These are phyloP conservation scores for Craseonycteris thonglongyai DNA, from an alignment of 2,113 vertebrate species.

Conservation along the genomic window DNA sequence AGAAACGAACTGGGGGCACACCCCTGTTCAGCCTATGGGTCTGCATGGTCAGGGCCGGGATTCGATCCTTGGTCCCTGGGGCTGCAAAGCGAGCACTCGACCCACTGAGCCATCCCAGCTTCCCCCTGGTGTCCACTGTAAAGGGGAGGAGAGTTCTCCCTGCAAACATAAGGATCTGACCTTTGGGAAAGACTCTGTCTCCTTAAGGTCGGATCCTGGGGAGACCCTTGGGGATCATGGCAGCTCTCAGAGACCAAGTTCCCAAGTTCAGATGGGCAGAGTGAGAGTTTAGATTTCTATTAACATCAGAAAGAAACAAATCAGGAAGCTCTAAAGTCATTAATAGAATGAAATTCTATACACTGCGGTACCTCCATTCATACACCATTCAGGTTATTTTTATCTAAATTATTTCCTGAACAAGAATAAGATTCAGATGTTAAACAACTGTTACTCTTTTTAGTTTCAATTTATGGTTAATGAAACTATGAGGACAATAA, in stretches of 20 bases:
- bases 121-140: neutral
- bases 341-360: constrained; percentile 60
- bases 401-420: constrained; percentile 67
- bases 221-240: too few species aligned
- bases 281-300: neutral
- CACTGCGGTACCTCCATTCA: constrained; percentile 27
- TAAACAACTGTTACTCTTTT: constrained; percentile 65
- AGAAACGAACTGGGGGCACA: too few species aligned
- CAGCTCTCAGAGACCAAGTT: neutral
- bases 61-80: too few species aligned
- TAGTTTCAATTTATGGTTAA: constrained; percentile 63
- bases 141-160: neutral
- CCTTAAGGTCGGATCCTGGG: neutral
- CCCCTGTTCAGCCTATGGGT: too few species aligned
- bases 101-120: too few species aligned
- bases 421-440: constrained; percentile 65
- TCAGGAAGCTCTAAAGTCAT: constrained; percentile 29
- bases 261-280: neutral
- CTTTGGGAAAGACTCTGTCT: neutral
- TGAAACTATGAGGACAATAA: constrained; percentile 61
- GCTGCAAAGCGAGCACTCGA: too few species aligned
- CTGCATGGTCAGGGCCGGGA: too few species aligned
- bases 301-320: constrained; percentile 50
- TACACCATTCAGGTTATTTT: constrained; percentile 62
- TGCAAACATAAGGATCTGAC: neutral